Conservation (phyloP, 2,113 vertebrate genomes). For the Theristicus caerulescens region DNA sequence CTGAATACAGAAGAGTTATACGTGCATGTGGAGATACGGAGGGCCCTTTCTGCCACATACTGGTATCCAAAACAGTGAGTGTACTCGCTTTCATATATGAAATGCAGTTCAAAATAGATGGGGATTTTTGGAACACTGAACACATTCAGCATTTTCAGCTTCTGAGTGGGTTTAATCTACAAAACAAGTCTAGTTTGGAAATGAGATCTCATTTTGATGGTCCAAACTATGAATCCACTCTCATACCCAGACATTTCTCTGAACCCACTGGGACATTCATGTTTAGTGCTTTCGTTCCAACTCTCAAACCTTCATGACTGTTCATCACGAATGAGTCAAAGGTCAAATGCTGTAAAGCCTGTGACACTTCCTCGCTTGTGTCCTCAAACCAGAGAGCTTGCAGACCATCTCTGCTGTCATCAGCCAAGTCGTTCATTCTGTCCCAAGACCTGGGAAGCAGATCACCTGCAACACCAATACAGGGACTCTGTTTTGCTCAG, state of each 20-base stretch:
- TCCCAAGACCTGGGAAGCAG: not conserved
- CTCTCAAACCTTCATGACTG: not conserved
- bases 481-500: not conserved
- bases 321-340: not conserved
- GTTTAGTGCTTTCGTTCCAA: not conserved
- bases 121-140: not conserved
- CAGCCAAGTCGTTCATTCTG: not conserved
- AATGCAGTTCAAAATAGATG: not conserved
- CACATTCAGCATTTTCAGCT: not conserved
- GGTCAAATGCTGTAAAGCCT: not conserved
- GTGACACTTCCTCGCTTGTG: not conserved
- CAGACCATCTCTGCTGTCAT: not conserved
- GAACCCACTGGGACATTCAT: not conserved
- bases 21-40: not conserved
- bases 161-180: not conserved
- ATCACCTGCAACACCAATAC: not conserved
- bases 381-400: not conserved
- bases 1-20: not conserved
- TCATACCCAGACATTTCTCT: not conserved
- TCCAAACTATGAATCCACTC: not conserved
- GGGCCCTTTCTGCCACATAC: not conserved
- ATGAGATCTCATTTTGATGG: not conserved
- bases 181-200: not conserved
- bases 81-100: not conserved
- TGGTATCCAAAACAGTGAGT: no score